Percentiles rank a stretch among this genome's conserved stretches.
These are phyloP conservation scores for Periophthalmus magnuspinnatus DNA, from an alignment of 2,797 vertebrate genomes.

Conservation along the genomic window DNA sequence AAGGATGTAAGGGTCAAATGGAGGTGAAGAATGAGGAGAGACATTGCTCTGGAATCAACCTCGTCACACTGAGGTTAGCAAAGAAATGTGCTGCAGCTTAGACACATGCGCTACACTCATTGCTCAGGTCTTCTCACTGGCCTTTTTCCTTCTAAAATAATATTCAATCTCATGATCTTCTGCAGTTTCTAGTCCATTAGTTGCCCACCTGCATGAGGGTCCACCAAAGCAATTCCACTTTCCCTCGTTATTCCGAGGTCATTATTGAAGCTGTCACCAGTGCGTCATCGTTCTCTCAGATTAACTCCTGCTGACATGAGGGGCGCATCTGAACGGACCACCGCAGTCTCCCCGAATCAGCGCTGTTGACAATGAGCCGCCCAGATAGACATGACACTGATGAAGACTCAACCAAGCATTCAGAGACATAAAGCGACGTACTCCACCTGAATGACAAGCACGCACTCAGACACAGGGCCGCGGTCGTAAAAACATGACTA, in stretches of 20 bases:
- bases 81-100: too few relatives aligned
- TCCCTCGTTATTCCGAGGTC: not conserved
- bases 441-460: slow-evolving; percentile 10
- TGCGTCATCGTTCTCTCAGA: slow-evolving; percentile 17
- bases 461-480: slow-evolving; percentile 9
- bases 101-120: not conserved
- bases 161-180: not conserved
- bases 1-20: not conserved
- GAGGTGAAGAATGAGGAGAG: not conserved
- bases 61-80: not conserved
- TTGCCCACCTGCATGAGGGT: slow-evolving; percentile 4
- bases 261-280: slow-evolving; percentile 10
- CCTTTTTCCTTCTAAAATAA: not conserved
- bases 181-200: not conserved
- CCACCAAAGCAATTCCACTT: slow-evolving; percentile 6
- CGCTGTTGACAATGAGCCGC: slow-evolving; percentile 33
- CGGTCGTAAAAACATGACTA: slow-evolving; percentile 13
- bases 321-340: slow-evolving; percentile 39
- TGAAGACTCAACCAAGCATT: slow-evolving; percentile 43
- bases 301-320: slow-evolving; percentile 32
- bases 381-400: slow-evolving; percentile 32
- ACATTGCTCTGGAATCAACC: not conserved
- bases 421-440: slow-evolving; percentile 32
- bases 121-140: not conserved
- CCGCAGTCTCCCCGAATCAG: slow-evolving; percentile 21